Base-by-base conservation (phyloP, 2,113 vertebrate species). In the Apus apus region DNA sequence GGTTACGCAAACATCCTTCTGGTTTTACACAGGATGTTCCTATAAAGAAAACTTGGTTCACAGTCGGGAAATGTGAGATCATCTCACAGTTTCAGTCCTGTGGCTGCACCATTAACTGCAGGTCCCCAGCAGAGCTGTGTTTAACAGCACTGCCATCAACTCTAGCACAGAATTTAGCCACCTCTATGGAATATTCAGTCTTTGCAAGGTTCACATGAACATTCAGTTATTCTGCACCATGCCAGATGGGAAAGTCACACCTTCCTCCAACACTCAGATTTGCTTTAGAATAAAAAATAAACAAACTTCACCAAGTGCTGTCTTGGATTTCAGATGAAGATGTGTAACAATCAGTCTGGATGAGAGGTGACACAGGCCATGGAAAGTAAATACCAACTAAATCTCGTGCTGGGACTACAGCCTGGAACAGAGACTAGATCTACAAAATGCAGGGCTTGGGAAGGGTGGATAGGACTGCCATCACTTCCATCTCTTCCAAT, bases 21-120 rank as follows among this genome's bases (percentile, higher is more conserved):
- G n/a, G 26, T 40, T 87, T 70, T 16, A 4, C 40, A 51, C 0
- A 68, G 32, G 36, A 76, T 32, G 18, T 62, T 80, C 11, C 65
- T 27, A 23, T 3, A 29, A 57, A 91, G 22, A 58, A 82, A 40
- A n/a, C n/a, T 6, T n/a, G n/a, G 23, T n/a, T 79, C 5, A 6
- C 54, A 77, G 20, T 4, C 64, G 29, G 29, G 18, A 88, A 73
- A 51, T 2, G 1, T 0, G 0, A 56, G 32, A 51, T 32, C n/a
- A 76, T 30, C 26, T 30, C 78, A 17, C 0, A 4, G 43, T 76
- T 66, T 61, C 56, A 74, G 34, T 32, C 21, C 30, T 2, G 1
- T 15, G 25, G n/a, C 75, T 82, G 45, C 58, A 82, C 36, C 58
- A n/a, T 16, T 50, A 36, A 82, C 18, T 14, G 66, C 23, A 82